Evolutionary conservation across 2,797 vertebrate species (phyloP).

Genomic region (Microtus obscurus): DNA sequence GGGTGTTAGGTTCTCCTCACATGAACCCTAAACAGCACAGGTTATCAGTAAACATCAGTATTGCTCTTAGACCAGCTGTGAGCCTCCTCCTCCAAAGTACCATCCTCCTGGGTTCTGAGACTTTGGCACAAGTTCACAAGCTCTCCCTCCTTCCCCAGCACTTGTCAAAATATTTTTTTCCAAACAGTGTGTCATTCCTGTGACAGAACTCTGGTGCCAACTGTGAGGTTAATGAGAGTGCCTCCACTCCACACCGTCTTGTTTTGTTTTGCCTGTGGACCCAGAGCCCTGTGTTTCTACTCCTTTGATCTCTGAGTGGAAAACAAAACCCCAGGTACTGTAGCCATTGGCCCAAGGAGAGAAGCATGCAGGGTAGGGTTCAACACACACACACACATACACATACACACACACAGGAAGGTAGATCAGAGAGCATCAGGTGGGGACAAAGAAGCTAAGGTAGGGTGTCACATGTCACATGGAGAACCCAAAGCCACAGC

Average conservation of each 20-base stretch:
- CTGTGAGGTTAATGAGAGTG: conserved; percentile 55
- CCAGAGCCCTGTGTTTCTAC: conserved; percentile 78
- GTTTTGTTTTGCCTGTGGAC: conserved; percentile 68
- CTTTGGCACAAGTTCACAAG: background rate
- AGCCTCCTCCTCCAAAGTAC: background rate
- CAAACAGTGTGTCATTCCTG: conserved; percentile 37
- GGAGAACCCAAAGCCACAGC: background rate
- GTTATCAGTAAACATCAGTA: background rate
- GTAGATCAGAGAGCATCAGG: background rate
- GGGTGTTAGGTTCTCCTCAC: rapidly evolving
- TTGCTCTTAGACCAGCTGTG: too few relatives aligned
- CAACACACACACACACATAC: background rate
- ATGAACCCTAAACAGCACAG: background rate
- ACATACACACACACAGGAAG: background rate
- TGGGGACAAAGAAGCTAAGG: background rate
- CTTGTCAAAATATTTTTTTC: conserved; percentile 73
- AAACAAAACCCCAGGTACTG: conserved; percentile 71
- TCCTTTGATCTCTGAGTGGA: conserved; percentile 84
- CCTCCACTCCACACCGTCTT: conserved; percentile 44
- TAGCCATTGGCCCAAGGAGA: conserved; percentile 27
- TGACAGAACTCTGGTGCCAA: background rate
- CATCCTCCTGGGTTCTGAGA: background rate
- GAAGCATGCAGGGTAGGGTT: background rate
- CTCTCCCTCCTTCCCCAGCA: conserved; percentile 40
- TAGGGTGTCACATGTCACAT: rapidly evolving